Base-by-base conservation (phyloP, 2,113 vertebrate species). In the Sylvilagus bachmani region DNA sequence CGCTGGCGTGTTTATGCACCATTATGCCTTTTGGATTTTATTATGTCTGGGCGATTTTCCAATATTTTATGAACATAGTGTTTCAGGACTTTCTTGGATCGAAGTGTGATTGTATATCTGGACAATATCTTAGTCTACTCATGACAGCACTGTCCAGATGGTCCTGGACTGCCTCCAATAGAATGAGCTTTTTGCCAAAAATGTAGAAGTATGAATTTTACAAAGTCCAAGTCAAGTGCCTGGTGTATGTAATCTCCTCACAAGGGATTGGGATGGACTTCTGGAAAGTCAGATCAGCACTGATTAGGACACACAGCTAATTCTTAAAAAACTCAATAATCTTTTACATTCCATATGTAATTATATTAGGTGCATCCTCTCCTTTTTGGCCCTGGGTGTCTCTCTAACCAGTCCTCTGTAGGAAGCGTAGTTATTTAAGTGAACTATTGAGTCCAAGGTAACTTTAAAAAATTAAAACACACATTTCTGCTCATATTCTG, bases 81-180 rank as follows among this genome's bases (percentile, higher is more conserved):
- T 93, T 87, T 93, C 73, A 89, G 53, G 64, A 94, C 4, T 87
- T 94, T 95, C 38, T 44, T 96, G 61, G 83, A 93, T 81, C 96
- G 83, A 97, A 95, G 27, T 55, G 90, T 53, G 61, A 91, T 83
- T 86, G 86, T 93, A 93, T 96, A 94, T 97, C 67, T 97, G 90
- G 93, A 67, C 38, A 93, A 88, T 93, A 92, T 95, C 33, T 93
- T 85, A 90, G 83, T 74, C 77, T 93, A 75, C 51, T 87, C 66
- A 90, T 90, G 94, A 94, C 4, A 93, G 66, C 64, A 88, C 19
- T 94, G 71, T 93, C 94, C 90, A 95, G 83, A 96, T 97, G 90
- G 77, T 55, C 71, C 29, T 94, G 93, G 71, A 88, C 51, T 88
- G 11, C 64, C n/a, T 90, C 77, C 78, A 96, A 66, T 38, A 69